Evolutionary conservation across 2,113 vertebrate species (phyloP).

Genomic region (Rhabdomys dilectus): DNA sequence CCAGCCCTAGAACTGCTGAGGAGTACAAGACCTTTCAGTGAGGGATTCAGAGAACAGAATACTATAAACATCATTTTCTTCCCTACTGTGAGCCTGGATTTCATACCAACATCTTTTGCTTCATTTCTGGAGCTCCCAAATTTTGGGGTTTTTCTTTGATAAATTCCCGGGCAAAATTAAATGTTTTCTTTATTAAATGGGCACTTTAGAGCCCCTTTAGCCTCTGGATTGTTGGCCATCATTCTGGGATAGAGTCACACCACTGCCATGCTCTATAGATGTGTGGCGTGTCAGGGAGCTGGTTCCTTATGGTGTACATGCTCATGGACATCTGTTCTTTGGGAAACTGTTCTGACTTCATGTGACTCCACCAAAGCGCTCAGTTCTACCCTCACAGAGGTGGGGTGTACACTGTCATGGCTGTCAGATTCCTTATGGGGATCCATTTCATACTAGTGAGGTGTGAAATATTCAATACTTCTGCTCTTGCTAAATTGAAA

Average conservation of each 20-base stretch:
- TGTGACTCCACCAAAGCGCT: neutral
- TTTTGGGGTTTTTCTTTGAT: slow-evolving; percentile 16
- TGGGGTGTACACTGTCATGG: no score
- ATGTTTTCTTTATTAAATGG: neutral
- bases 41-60: neutral
- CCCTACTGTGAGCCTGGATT: slow-evolving; percentile 14
- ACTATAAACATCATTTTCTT: neutral
- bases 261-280: neutral
- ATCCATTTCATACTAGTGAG: neutral
- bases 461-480: neutral
- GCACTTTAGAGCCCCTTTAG: neutral
- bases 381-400: neutral
- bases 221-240: neutral
- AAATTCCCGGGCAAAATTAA: neutral
- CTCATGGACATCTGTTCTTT: neutral
- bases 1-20: neutral
- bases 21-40: neutral
- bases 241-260: neutral
- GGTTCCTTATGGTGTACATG: neutral
- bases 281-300: neutral
- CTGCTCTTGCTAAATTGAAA: neutral
- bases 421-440: neutral
- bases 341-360: neutral
- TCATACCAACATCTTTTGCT: neutral
- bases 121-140: neutral